phyloP scores from a whole-genome alignment of 1,140 invertebrate species.

The Leptopilina boulardi region DNA sequence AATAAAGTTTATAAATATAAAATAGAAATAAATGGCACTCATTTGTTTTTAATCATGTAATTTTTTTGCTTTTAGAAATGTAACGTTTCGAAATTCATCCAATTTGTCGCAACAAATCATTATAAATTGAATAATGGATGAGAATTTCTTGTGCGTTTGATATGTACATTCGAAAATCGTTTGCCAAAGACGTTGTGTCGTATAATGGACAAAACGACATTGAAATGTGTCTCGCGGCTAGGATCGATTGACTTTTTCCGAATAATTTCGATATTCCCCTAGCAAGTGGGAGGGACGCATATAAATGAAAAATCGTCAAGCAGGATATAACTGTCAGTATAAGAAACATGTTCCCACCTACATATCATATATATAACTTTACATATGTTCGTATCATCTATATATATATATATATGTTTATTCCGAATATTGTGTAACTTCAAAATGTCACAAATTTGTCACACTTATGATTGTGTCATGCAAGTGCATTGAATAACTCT shows the following conservation, averaged over 20 bases:
- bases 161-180: not conserved
- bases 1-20: too few species aligned
- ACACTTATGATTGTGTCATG: not conserved
- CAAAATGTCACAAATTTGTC: constrained; percentile 6
- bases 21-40: too few species aligned
- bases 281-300: not conserved
- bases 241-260: constrained; percentile 1
- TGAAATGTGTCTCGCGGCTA: not conserved
- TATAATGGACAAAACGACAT: not conserved
- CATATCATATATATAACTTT: not conserved
- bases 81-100: not conserved
- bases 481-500: not conserved
- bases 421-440: not conserved
- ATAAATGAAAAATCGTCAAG: constrained; percentile 22
- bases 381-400: not conserved
- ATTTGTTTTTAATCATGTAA: too few species aligned
- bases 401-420: not conserved
- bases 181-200: constrained; percentile 10
- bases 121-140: not conserved
- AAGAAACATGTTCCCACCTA: constrained; percentile 1
- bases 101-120: not conserved
- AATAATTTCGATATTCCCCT: constrained; percentile 19
- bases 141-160: not conserved
- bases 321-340: constrained; percentile 19
- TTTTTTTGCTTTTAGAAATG: not conserved